Evolutionary conservation across 2,888 invertebrate species (phyloP).

Genomic region (Acronicta leporina): DNA sequence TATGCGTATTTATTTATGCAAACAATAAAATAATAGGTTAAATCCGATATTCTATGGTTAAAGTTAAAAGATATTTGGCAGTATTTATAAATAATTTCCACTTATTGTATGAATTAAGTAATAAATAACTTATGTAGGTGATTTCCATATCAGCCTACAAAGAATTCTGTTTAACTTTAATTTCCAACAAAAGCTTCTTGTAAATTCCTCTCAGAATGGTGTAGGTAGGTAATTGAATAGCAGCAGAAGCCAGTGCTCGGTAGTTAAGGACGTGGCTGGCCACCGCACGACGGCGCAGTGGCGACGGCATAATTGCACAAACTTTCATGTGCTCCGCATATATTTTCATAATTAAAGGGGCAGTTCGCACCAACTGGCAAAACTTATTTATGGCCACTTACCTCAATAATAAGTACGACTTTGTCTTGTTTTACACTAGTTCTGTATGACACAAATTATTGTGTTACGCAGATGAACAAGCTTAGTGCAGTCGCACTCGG

Average conservation of each 20-base stretch:
- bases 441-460: slow-evolving; percentile 13
- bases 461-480: slow-evolving; percentile 14
- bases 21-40: no score
- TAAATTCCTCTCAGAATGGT: slow-evolving; percentile 71
- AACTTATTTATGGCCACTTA: slow-evolving; percentile 79
- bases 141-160: slow-evolving; percentile 10
- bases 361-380: slow-evolving; percentile 82
- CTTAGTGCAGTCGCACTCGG: slow-evolving; percentile 1
- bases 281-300: slow-evolving; percentile 72
- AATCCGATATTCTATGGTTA: no score
- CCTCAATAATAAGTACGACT: slow-evolving; percentile 71
- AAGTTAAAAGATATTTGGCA: no score
- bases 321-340: slow-evolving; percentile 88
- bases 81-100: no score
- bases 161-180: slow-evolving; percentile 41
- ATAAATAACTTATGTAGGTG: not conserved
- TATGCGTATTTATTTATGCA: no score
- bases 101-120: not conserved
- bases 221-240: slow-evolving; percentile 83
- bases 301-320: slow-evolving; percentile 85
- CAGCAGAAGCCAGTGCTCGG: slow-evolving; percentile 75
- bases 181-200: slow-evolving; percentile 72
- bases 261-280: slow-evolving; percentile 79
- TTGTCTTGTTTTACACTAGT: slow-evolving; percentile 50
- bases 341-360: slow-evolving; percentile 88